Percentiles rank a stretch among this genome's conserved stretches.
Conservation (phyloP, 2,888 invertebrate genomes). For the Sphinx pinastri region DNA sequence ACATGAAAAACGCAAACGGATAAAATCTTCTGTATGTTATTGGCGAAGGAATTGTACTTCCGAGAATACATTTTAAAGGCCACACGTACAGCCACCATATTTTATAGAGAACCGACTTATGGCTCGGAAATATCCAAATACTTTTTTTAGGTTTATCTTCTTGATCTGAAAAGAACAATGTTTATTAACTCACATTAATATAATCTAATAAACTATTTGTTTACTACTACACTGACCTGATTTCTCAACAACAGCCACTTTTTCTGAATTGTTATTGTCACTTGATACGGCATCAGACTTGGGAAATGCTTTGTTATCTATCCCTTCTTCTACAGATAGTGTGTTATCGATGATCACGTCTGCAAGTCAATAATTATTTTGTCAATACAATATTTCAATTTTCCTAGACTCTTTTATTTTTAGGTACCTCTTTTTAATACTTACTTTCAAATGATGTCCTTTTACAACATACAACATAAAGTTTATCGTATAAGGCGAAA, state of each 20-base stretch:
- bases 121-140: constrained; percentile 73
- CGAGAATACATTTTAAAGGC: constrained; percentile 88
- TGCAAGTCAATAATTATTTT: not conserved
- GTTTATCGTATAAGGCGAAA: constrained; percentile 56
- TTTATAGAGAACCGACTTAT: constrained; percentile 58
- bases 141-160: constrained; percentile 56
- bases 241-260: constrained; percentile 45
- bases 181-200: not conserved
- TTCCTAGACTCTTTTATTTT: not conserved
- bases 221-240: constrained; percentile 38
- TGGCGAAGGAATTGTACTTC: constrained; percentile 89
- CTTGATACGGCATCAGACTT: constrained; percentile 43
- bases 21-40: constrained; percentile 85
- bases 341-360: constrained; percentile 47
- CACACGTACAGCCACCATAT: constrained; percentile 88
- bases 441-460: constrained; percentile 21
- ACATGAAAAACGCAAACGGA: constrained; percentile 92
- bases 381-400: not conserved
- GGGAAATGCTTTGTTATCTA: constrained; percentile 61
- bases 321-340: constrained; percentile 64
- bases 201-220: no score
- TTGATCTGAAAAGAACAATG: constrained; percentile 38
- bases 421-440: not conserved
- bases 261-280: constrained; percentile 42
- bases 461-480: constrained; percentile 35